These are phyloP conservation scores for Strigops habroptila DNA, from an alignment of 2,113 vertebrate genomes.

Conservation along the genomic window DNA sequence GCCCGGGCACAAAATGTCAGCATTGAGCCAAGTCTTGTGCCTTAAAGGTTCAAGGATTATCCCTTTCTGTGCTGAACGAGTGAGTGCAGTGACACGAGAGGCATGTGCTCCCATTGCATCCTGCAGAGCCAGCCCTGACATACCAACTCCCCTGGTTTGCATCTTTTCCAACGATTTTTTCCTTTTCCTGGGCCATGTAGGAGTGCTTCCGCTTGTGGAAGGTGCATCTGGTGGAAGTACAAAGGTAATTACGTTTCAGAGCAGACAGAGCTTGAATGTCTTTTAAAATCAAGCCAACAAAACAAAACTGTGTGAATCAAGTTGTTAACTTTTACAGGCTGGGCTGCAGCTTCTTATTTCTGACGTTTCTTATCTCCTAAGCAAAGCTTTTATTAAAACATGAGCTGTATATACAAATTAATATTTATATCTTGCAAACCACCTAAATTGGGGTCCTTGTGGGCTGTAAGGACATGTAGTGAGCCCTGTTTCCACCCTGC, in stretches of 20 bases:
- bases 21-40: background rate
- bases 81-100: background rate
- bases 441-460: background rate
- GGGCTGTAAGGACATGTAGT: background rate
- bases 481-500: background rate
- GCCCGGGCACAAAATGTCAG: background rate
- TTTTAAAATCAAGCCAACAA: background rate
- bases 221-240: background rate
- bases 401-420: background rate
- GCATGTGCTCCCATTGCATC: accelerated
- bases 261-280: background rate
- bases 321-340: background rate
- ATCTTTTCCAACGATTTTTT: background rate
- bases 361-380: background rate
- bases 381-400: background rate
- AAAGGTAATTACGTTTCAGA: background rate
- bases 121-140: background rate
- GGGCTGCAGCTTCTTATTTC: background rate
- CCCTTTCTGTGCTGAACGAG: background rate
- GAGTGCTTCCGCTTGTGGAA: background rate
- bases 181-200: accelerated
- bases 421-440: background rate
- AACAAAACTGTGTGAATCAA: background rate
- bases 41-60: background rate
- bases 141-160: background rate